Base-by-base conservation (phyloP, 2,113 vertebrate species). In the Pachyramphus minor region DNA sequence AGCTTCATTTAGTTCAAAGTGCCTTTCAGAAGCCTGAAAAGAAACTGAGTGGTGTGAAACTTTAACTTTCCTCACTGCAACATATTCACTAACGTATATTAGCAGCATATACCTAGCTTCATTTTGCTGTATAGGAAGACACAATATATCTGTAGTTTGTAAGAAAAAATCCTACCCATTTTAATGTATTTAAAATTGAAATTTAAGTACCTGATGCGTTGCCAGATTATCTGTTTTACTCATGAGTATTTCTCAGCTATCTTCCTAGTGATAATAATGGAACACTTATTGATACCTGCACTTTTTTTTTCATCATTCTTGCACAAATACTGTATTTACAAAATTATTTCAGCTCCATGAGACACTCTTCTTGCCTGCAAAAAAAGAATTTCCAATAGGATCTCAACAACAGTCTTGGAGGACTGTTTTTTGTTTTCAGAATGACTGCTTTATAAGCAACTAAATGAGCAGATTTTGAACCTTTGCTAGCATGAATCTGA, bases 1-100 rank as follows among this genome's bases (percentile, higher is more conserved):
- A 97, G 90, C 64, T 96, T 97, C 96, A 96, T 94, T 97, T 97
- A 96, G 89, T 97, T 98, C 97, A 97, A 98, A 98, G 97, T 98
- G 98, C 95, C 96, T 98, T 98, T 98, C 97, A 98, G 92, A 97
- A 96, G 42, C 64, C 75, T 83, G 96, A 95, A 75, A 33, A 75
- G 72, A 97, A 97, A 94, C 47, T 12, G 37, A 95, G 35, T 89
- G 45, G 18, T 93, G 19, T 74, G 58, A 96, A 97, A 96, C 81
- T 93, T 92, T 91, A 81, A 14, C 20, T 89, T 96, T 81, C 62
- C 41, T 66, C 39, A 56, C 24, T 50, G 27, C 11, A 76, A 89
- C 60, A 68, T 24, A 71, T 62, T 76, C 45, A 18, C 14, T 49
- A 31, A 56, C 37, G 10, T 47, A 23, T 56, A 39, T n/a, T 74